Conservation (phyloP, 1,140 invertebrate genomes). For the Drosophila sp. region DNA sequence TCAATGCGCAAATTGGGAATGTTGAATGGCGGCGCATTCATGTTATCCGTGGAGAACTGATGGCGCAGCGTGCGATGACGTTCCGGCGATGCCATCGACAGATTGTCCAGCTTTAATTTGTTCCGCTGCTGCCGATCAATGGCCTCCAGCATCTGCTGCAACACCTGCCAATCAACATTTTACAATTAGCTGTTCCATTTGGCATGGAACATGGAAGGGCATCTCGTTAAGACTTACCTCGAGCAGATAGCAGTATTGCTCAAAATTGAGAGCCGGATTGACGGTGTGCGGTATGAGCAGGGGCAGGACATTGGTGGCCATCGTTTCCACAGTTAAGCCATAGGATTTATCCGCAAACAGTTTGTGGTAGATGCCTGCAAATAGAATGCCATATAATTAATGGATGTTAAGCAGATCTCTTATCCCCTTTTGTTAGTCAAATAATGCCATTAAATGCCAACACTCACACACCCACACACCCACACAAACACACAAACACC, state of each 20-base stretch:
- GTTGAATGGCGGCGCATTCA: slow-evolving; percentile 92
- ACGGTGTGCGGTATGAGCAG: slow-evolving; percentile 96
- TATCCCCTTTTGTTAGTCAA: not conserved
- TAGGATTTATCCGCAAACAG: slow-evolving; percentile 97
- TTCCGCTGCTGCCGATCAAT: slow-evolving; percentile 95
- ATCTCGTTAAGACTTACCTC: slow-evolving; percentile 86
- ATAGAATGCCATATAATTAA: slow-evolving; percentile 29
- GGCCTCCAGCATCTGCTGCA: slow-evolving; percentile 97
- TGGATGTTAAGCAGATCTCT: slow-evolving; percentile 10
- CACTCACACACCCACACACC: not conserved
- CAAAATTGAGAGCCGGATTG: slow-evolving; percentile 94
- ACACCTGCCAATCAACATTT: slow-evolving; percentile 85
- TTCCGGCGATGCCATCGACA: slow-evolving; percentile 90
- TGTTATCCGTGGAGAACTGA: slow-evolving; percentile 94
- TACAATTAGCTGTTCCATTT: slow-evolving; percentile 7
- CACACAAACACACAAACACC: no score
- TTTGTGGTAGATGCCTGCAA: slow-evolving; percentile 94
- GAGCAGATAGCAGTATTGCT: slow-evolving; percentile 94
- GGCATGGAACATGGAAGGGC: not conserved
- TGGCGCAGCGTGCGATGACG: slow-evolving; percentile 91
- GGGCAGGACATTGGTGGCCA: slow-evolving; percentile 97
- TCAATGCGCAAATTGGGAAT: slow-evolving; percentile 94
- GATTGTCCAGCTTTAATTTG: slow-evolving; percentile 92
- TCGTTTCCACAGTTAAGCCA: slow-evolving; percentile 94
- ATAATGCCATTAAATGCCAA: slow-evolving; percentile 25